Conservation (phyloP, 2,113 vertebrate genomes). For the Ammodytes dubius region DNA sequence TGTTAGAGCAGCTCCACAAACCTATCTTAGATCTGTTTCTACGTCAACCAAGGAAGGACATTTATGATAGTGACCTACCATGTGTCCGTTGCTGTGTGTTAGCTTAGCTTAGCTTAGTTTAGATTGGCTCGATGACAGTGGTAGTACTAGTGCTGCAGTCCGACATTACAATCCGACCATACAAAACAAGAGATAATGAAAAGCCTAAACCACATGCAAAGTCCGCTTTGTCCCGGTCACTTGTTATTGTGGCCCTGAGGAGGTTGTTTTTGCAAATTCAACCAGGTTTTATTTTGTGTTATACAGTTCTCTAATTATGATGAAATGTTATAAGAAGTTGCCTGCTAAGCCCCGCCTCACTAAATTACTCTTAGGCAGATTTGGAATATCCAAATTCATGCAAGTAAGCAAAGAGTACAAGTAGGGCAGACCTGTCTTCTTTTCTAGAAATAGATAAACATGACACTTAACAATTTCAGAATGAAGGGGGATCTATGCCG, state of each 20-base stretch:
- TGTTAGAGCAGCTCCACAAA: no score
- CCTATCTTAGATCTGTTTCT: no score
- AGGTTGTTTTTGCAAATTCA: not conserved
- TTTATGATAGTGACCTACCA: not conserved
- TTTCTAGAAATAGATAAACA: no score
- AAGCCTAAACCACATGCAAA: constrained; percentile 24
- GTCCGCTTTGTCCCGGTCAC: not conserved
- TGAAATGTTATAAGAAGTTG: no score
- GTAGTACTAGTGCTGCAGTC: not conserved
- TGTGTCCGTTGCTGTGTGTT: not conserved
- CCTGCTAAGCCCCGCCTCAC: not conserved
- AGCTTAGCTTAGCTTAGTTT: no score
- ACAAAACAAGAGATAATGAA: not conserved
- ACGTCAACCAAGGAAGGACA: not conserved
- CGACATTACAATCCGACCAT: not conserved
- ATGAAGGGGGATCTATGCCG: no score
- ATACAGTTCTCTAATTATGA: not conserved
- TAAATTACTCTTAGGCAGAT: not conserved
- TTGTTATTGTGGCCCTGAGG: not conserved
- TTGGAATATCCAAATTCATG: not conserved
- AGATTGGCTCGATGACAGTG: not conserved
- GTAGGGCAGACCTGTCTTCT: no score
- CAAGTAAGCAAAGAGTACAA: no score
- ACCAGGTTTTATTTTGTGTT: not conserved
- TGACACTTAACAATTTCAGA: no score